Conservation (phyloP, 92 coral and sea anemone species). For the Parazoanthus swiftii region DNA sequence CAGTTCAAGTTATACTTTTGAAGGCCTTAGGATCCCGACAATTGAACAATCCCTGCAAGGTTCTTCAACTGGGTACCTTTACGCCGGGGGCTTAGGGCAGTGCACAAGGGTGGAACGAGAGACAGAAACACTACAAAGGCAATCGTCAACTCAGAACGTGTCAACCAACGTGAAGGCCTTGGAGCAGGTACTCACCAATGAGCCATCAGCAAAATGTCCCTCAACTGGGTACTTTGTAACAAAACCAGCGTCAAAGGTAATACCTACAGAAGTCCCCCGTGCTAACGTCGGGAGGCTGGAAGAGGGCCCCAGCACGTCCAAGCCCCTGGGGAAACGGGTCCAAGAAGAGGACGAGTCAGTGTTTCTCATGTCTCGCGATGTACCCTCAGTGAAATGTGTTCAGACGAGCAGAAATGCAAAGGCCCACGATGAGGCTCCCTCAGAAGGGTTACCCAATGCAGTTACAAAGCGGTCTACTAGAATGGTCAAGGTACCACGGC, state of each 20-base stretch:
- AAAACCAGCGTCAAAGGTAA: neutral
- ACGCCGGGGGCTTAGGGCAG: neutral
- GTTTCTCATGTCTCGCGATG: neutral
- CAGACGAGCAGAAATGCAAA: slow-evolving; percentile 10
- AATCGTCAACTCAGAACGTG: neutral
- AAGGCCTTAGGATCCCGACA: slow-evolving; percentile 24
- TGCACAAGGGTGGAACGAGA: neutral
- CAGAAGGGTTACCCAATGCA: slow-evolving; percentile 11
- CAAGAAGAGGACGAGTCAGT: neutral
- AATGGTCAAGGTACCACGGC: slow-evolving; percentile 21
- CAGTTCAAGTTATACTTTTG: slow-evolving; percentile 5
- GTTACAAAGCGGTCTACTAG: slow-evolving; percentile 5
- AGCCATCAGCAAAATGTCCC: neutral
- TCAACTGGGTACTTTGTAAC: neutral
- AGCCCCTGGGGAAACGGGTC: slow-evolving; percentile 18
- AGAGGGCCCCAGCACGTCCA: neutral
- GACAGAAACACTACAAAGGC: neutral
- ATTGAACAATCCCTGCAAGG: neutral
- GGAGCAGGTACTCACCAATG: neutral
- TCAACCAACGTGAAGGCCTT: neutral
- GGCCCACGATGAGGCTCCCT: slow-evolving; percentile 31
- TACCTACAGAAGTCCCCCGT: neutral
- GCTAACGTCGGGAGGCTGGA: neutral
- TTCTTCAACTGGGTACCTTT: neutral
- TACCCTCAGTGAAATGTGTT: neutral